phyloP scores from a whole-genome alignment of 1,140 invertebrate species.

The Dreissena rostriformis region DNA sequence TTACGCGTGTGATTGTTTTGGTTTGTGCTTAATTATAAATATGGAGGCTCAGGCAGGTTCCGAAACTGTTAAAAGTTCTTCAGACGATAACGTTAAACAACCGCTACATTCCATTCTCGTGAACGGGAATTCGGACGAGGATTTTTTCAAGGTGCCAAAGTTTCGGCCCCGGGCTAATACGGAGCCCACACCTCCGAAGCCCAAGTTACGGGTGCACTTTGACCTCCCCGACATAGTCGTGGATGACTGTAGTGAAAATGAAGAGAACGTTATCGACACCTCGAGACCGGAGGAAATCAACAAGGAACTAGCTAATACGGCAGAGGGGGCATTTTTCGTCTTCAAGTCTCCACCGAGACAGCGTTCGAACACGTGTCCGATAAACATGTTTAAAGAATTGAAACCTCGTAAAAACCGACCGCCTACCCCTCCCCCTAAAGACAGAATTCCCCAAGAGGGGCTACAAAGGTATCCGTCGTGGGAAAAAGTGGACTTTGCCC shows the following conservation, averaged over 20 bases:
- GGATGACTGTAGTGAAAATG: conserved; percentile 54
- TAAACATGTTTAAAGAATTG: conserved; percentile 44
- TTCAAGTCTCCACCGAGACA: conserved; percentile 49
- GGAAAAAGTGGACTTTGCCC: conserved; percentile 43
- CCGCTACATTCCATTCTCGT: conserved; percentile 35
- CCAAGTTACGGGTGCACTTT: conserved; percentile 39
- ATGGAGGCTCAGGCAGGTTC: background rate
- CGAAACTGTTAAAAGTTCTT: background rate
- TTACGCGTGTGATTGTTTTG: background rate
- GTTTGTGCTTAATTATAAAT: background rate
- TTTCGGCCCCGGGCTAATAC: conserved; percentile 41
- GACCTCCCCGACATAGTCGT: conserved; percentile 50
- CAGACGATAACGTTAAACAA: background rate
- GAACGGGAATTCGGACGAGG: background rate
- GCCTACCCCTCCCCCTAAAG: conserved; percentile 25
- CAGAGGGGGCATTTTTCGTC: conserved; percentile 52
- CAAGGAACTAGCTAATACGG: conserved; percentile 37
- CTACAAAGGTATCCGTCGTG: conserved; percentile 35
- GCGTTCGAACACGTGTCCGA: conserved; percentile 48
- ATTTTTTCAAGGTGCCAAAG: conserved; percentile 29
- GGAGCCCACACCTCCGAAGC: conserved; percentile 36
- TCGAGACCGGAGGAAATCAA: conserved; percentile 39
- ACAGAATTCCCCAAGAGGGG: conserved; percentile 21
- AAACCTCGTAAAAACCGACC: conserved; percentile 2
- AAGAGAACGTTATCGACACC: conserved; percentile 28